phyloP scores from a whole-genome alignment of 2,113 vertebrate genomes.

The Labeo rohita region DNA sequence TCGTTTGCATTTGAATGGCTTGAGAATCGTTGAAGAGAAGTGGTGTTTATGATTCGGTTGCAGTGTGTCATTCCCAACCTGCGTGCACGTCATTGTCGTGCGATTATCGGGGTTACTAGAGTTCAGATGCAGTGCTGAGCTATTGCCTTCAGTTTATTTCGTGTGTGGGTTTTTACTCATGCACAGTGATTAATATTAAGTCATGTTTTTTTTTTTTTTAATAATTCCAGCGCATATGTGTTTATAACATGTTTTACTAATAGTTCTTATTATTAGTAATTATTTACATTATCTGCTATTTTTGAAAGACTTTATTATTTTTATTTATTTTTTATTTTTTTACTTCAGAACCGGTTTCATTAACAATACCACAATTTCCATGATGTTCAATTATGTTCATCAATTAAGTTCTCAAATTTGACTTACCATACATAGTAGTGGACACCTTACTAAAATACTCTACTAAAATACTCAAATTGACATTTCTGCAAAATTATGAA shows the following conservation, averaged over 20 bases:
- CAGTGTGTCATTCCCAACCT: constrained; percentile 2
- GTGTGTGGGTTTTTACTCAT: not conserved
- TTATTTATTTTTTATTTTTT: not conserved
- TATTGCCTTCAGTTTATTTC: not conserved
- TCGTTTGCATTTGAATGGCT: not conserved
- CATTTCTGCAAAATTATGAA: too few relatives aligned
- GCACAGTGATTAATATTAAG: not conserved
- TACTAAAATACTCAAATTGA: too few relatives aligned
- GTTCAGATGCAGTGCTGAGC: constrained; percentile 45
- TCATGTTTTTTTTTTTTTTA: not conserved
- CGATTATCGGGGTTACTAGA: constrained; percentile 57
- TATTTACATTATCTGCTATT: not conserved
- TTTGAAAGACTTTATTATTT: not conserved
- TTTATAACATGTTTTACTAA: not conserved
- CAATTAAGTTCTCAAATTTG: too few relatives aligned
- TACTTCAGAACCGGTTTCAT: not conserved
- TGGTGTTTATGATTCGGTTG: constrained; percentile 13
- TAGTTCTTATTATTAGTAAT: not conserved
- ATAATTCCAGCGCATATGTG: not conserved
- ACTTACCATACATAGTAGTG: too few relatives aligned
- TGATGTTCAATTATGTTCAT: not conserved
- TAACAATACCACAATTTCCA: not conserved
- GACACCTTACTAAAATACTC: not conserved
- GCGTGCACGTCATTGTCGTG: constrained; percentile 44
- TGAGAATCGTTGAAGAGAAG: not conserved